Evolutionary conservation across 2,888 invertebrate species (phyloP), one percentile per base, ranked within the genome.

Genomic region (Lycophotia porphyrea): DNA sequence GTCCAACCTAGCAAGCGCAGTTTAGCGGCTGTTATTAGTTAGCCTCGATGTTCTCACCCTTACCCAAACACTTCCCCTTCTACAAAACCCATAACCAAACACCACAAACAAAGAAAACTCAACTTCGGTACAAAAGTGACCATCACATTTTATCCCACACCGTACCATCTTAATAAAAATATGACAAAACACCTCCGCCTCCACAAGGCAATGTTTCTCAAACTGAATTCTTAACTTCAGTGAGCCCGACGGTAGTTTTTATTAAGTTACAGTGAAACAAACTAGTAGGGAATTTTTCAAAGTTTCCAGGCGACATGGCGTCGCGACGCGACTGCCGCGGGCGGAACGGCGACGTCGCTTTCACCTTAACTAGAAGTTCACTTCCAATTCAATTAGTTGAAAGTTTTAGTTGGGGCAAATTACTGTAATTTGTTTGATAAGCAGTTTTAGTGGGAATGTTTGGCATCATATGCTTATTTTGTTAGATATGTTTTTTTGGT

Each of bases 221-320:
- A 95, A 94, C 90, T 94, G 94, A 92, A 94, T 93, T 90, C 92
- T 86, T 88, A 93, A 94, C 92, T 94, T 91, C 84, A 74, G 74
- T 69, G 87, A 81, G 89, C 88, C 84, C 82, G 87, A 81, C 86
- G 86, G 86, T 89, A 93, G 93, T 94, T 93, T 94, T 92, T 94
- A 94, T 93, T 92, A 93, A 95, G 95, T 95, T 95, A 95, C 93
- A 89, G 91, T 93, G 93, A 94, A 94, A 95, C 94, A 94, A 94
- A 95, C 94, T 93, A 92, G 93, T 88, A 78, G 88, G 91, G 92
- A 95, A 94, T 95, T 95, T 94, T 95, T 94, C 94, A 90, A 94
- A 94, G 93, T 94, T 94, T 86, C 89, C 77, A 78, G 82, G 87
- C 89, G 90, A 89, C 88, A 88, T 85, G 87, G 86, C 87, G 84